Conservation (phyloP, 2,888 invertebrate species). For the Drosophila quasianomalipes region DNA sequence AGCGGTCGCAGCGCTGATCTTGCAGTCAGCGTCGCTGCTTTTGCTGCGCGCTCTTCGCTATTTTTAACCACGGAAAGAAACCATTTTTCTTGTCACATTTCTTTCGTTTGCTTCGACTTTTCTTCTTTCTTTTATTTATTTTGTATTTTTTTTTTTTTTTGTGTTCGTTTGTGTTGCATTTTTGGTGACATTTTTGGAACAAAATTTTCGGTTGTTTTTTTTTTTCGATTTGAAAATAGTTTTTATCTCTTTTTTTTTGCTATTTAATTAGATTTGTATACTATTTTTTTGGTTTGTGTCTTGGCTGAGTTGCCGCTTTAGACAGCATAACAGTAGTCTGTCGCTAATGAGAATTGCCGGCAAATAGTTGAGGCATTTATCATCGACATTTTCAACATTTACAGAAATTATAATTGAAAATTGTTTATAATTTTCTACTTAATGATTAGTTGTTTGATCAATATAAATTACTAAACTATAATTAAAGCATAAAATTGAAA, state of each 20-base stretch:
- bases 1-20: conserved; percentile 17
- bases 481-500: too few relatives aligned
- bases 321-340: neutral
- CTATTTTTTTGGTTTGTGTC: conserved; percentile 19
- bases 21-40: conserved; percentile 39
- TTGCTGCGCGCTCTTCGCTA: conserved; percentile 43
- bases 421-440: neutral
- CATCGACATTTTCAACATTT: neutral
- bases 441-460: neutral
- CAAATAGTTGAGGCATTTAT: neutral
- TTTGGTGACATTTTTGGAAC: conserved; percentile 76
- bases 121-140: conserved; percentile 13
- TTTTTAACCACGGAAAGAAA: conserved; percentile 77
- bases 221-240: conserved; percentile 22
- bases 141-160: conserved; percentile 14
- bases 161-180: conserved; percentile 54
- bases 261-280: conserved; percentile 49
- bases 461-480: too few relatives aligned
- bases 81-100: conserved; percentile 66
- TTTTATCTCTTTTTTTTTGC: neutral
- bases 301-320: conserved; percentile 35
- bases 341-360: neutral
- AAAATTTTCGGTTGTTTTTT: conserved; percentile 39
- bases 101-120: conserved; percentile 24
- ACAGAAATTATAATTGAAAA: neutral